A percentile compares a stretch with the other conserved stretches of the same genome.
phyloP scores from a whole-genome alignment of 1,140 invertebrate genomes.

The Scaptomyza hsui region DNA sequence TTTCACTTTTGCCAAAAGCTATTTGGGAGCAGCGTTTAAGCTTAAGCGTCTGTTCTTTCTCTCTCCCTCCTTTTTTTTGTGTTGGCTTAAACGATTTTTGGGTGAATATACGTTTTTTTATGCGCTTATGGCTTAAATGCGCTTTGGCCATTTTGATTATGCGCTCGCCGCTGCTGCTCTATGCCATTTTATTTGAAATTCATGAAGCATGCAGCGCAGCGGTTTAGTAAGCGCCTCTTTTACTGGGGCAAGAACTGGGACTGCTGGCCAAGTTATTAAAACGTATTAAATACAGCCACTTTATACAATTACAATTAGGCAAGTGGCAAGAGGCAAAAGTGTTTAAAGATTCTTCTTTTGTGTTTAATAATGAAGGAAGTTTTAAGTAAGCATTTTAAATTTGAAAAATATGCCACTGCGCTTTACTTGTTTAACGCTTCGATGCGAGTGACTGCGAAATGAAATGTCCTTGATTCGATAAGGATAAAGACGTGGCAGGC shows the following conservation, averaged over 20 bases:
- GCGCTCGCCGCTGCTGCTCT: slow-evolving; percentile 27
- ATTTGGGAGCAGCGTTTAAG: slow-evolving; percentile 59
- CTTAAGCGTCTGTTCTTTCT: slow-evolving; percentile 47
- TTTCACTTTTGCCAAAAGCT: slow-evolving; percentile 41
- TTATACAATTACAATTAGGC: slow-evolving; percentile 15
- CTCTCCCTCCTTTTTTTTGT: slow-evolving; percentile 17
- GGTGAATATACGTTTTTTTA: slow-evolving; percentile 54
- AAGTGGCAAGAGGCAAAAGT: slow-evolving; percentile 23
- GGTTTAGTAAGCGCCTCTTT: slow-evolving; percentile 50
- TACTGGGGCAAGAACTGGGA: neutral
- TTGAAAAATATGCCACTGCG: slow-evolving; percentile 29
- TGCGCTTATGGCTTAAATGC: slow-evolving; percentile 73
- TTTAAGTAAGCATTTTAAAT: slow-evolving; percentile 16
- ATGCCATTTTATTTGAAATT: slow-evolving; percentile 63
- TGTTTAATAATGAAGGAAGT: neutral
- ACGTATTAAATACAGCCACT: slow-evolving; percentile 11
- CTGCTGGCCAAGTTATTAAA: slow-evolving; percentile 45
- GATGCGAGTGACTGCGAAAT: slow-evolving; percentile 43
- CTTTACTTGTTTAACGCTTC: slow-evolving; percentile 63
- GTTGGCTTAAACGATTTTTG: slow-evolving; percentile 61
- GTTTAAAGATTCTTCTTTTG: no score
- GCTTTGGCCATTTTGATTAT: slow-evolving; percentile 73
- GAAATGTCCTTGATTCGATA: slow-evolving; percentile 55
- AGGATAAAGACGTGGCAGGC: slow-evolving; percentile 54
- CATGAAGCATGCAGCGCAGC: slow-evolving; percentile 50